These are phyloP conservation scores for Digitonthophagus gazella DNA, from an alignment of 2,888 invertebrate genomes.

Conservation along the genomic window DNA sequence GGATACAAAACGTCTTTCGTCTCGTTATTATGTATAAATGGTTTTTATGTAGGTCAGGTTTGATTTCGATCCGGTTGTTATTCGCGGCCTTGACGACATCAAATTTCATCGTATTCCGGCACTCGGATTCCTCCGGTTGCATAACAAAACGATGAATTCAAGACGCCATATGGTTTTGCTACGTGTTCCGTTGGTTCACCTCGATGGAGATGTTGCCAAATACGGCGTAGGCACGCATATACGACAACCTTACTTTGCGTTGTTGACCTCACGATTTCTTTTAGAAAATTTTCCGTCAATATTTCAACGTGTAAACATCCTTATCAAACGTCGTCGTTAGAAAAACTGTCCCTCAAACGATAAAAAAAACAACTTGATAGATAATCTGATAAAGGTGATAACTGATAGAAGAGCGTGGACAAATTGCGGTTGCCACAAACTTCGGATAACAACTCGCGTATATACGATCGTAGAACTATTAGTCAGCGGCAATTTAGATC, in stretches of 20 bases:
- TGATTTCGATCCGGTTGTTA: neutral
- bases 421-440: neutral
- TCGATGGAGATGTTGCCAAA: neutral
- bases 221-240: neutral
- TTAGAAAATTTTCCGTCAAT: too few relatives aligned
- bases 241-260: neutral
- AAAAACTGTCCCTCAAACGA: neutral
- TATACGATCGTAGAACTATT: neutral
- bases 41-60: neutral
- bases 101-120: neutral
- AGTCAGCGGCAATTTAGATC: neutral
- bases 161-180: neutral
- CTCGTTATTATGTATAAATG: neutral
- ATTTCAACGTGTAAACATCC: neutral
- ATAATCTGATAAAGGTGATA: neutral
- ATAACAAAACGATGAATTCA: neutral
- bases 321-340: neutral
- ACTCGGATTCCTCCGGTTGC: neutral
- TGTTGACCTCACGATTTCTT: too few relatives aligned
- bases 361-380: neutral
- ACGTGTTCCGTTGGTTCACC: neutral
- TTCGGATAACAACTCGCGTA: neutral
- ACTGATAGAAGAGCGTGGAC: neutral
- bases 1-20: neutral
- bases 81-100: neutral